phyloP scores from a whole-genome alignment of 2,888 invertebrate genomes.

The Congeria kusceri region DNA sequence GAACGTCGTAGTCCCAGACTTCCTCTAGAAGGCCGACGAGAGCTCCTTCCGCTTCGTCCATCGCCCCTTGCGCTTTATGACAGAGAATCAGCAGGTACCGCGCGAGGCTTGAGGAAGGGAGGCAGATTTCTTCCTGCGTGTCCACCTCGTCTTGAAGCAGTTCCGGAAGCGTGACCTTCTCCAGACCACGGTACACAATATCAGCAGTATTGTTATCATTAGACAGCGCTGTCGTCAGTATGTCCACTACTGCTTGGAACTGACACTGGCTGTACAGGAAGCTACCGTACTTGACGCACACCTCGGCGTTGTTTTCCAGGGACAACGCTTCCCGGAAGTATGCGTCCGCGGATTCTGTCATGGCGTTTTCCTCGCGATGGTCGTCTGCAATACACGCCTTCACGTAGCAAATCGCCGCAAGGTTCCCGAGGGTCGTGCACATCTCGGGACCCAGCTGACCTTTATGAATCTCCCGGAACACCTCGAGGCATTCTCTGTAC shows the following conservation, averaged over 20 bases:
- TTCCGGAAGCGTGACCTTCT: conserved; percentile 83
- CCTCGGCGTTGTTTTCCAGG: conserved; percentile 76
- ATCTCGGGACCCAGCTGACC: conserved; percentile 81
- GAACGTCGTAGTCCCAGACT: conserved; percentile 74
- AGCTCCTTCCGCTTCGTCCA: conserved; percentile 77
- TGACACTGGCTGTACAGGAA: conserved; percentile 83
- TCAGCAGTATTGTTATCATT: conserved; percentile 63
- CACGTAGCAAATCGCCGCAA: conserved; percentile 84
- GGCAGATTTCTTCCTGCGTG: conserved; percentile 82
- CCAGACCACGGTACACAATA: conserved; percentile 80
- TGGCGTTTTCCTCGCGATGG: conserved; percentile 78
- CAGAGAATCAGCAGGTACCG: conserved; percentile 82
- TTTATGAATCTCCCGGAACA: conserved; percentile 80
- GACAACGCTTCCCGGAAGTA: conserved; percentile 82
- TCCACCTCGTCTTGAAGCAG: conserved; percentile 83
- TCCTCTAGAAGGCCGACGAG: conserved; percentile 77
- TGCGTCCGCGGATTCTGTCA: conserved; percentile 79
- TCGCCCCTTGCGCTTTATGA: conserved; percentile 76
- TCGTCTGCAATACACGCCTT: conserved; percentile 83
- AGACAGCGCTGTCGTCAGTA: conserved; percentile 78
- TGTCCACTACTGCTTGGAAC: conserved; percentile 79
- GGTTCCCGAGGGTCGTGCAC: conserved; percentile 80
- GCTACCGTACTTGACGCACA: conserved; percentile 83
- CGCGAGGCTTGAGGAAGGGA: conserved; percentile 80
- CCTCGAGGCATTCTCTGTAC: conserved; percentile 82